These are phyloP conservation scores for Lissocephala sabroskyi DNA, from an alignment of 2,888 invertebrate genomes.

Conservation along the genomic window DNA sequence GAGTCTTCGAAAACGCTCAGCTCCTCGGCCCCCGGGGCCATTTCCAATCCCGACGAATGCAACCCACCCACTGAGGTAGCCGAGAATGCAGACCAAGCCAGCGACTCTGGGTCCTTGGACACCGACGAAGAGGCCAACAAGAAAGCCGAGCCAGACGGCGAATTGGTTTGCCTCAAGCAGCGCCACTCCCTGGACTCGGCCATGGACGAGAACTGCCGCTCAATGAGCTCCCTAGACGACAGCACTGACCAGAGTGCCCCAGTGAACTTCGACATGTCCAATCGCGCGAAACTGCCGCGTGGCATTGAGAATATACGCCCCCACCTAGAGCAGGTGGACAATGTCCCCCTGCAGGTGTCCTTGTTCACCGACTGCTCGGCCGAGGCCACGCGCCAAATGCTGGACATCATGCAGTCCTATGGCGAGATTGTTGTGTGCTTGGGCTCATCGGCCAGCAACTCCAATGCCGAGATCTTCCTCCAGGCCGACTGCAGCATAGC, in stretches of 20 bases:
- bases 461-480: slow-evolving; percentile 93
- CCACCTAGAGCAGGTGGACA: slow-evolving; percentile 95
- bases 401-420: slow-evolving; percentile 94
- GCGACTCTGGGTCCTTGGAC: slow-evolving; percentile 18
- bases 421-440: slow-evolving; percentile 96
- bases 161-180: slow-evolving; percentile 51
- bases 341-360: slow-evolving; percentile 96
- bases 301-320: slow-evolving; percentile 98
- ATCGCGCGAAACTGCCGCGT: slow-evolving; percentile 93
- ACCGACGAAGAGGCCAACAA: slow-evolving; percentile 22
- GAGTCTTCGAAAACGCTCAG: slow-evolving; percentile 83
- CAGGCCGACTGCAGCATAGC: slow-evolving; percentile 94
- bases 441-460: slow-evolving; percentile 89
- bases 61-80: slow-evolving; percentile 31
- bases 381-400: slow-evolving; percentile 92
- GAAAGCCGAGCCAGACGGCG: slow-evolving; percentile 22
- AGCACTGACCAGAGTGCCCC: slow-evolving; percentile 94
- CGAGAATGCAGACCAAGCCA: slow-evolving; percentile 8
- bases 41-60: slow-evolving; percentile 73
- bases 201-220: slow-evolving; percentile 80
- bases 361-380: slow-evolving; percentile 98
- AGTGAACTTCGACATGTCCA: slow-evolving; percentile 93
- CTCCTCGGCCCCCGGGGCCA: slow-evolving; percentile 90
- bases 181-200: slow-evolving; percentile 75
- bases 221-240: slow-evolving; percentile 88